Base-by-base conservation (phyloP, 1,140 invertebrate genomes). In the Aphelinus atriplicis region DNA sequence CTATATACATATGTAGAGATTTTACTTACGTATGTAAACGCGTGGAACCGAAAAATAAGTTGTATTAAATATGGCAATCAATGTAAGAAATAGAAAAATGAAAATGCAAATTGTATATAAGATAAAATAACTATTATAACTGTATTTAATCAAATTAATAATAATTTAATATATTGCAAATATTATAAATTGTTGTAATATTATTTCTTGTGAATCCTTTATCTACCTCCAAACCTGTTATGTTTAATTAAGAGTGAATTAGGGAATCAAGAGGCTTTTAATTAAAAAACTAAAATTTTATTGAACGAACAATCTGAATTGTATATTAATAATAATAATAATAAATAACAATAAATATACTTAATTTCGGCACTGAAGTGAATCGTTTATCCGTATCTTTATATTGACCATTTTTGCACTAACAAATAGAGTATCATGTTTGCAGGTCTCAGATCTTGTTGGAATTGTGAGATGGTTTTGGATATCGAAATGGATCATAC, bases 161-260 rank as follows among this genome's bases (percentile, higher is more conserved):
- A 83, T 84, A 81, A 84, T 84, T 84, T 84, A 84, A 84, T 84
- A 84, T 84, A 84, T 84, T 84, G 78, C 79, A 84, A 78, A 82
- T 80, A 63, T 55, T 67, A 58, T 55, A 68, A 73, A 48, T 73
- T 50, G 53, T 57, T 60, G 53, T 47, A 65, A 55, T 57, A 46
- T 65, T 43, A 53, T 26, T 26, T 26, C 26, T 71, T 71, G 57
- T 71, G 53, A 60, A 60, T 51, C 51, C 46, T 65, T 50, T 42
- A 46, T 45, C 61, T 65, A 9, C 48, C 26, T 65, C 47, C 42
- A 50, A 26, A 63, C 53, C 58, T 58, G 63, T 7, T 58, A 56
- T 7, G 51, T 58, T 26, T 48, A 50, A 9, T 50, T 69, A 26
- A n/a, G 45, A 70, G 46, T 70, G 43, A 51, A 62, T 51, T 61